A percentile compares a stretch with the other conserved stretches of the same genome.
Evolutionary conservation across 2,888 invertebrate genomes (phyloP).

Genomic region (Thera obeliscata): DNA sequence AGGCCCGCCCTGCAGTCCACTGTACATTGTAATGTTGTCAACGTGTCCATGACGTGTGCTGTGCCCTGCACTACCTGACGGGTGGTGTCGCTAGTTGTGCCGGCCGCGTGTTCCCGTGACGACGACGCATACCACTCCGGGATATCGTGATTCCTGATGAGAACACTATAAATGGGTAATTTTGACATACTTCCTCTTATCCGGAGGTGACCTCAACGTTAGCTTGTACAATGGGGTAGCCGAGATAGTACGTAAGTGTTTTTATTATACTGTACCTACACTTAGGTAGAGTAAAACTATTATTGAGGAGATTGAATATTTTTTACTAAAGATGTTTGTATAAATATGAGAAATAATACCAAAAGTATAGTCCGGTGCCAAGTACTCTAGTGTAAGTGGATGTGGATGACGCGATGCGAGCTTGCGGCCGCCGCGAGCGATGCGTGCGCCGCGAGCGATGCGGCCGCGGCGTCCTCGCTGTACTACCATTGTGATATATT

Average conservation of each 20-base stretch:
- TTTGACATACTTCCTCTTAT: background rate
- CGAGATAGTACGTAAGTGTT: conserved; percentile 4
- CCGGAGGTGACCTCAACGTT: background rate
- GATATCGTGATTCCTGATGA: no score
- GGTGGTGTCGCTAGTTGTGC: no score
- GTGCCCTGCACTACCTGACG: no score
- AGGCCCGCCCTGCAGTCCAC: conserved; percentile 7
- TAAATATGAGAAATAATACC: conserved; percentile 20
- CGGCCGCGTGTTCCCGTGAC: no score
- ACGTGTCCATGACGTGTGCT: background rate
- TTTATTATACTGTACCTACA: conserved; percentile 9
- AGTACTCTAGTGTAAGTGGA: conserved; percentile 22
- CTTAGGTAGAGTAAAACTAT: conserved; percentile 1
- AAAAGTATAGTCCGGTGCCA: conserved; percentile 31
- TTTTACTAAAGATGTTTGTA: conserved; percentile 31
- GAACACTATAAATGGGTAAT: no score
- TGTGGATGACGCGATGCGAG: background rate
- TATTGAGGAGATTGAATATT: conserved; percentile 29
- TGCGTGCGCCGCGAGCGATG: background rate
- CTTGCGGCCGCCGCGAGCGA: background rate
- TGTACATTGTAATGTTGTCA: conserved; percentile 38
- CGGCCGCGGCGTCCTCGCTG: background rate
- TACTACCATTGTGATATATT: conserved; percentile 7
- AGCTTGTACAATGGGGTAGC: conserved; percentile 8
- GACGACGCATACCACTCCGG: no score